phyloP scores from a whole-genome alignment of 2,888 invertebrate species.

The Girardia tigrina region DNA sequence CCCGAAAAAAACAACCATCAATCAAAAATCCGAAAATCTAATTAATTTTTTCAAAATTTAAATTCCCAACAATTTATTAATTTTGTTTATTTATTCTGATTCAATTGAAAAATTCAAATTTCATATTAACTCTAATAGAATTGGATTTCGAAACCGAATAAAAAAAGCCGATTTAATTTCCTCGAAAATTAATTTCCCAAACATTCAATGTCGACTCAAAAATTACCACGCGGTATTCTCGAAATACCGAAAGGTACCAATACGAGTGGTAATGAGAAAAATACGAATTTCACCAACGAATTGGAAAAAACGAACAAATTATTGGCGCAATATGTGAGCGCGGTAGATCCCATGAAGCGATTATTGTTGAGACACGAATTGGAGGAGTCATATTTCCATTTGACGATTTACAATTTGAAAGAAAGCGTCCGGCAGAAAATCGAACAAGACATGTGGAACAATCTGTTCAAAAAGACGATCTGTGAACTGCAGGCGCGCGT shows the following conservation, averaged over 20 bases:
- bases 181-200: too few species aligned
- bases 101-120: too few species aligned
- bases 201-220: background rate
- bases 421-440: conserved; percentile 57
- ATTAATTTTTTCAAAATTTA: too few species aligned
- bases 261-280: background rate
- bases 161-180: too few species aligned
- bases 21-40: too few species aligned
- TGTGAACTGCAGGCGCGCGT: conserved; percentile 63
- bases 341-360: background rate
- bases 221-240: background rate
- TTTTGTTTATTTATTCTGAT: too few species aligned
- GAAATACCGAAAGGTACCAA: conserved; percentile 5
- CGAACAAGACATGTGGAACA: conserved; percentile 75
- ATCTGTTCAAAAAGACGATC: conserved; percentile 74
- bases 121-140: too few species aligned
- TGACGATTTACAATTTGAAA: background rate
- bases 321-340: background rate
- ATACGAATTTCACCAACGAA: background rate
- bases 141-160: too few species aligned
- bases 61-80: too few species aligned
- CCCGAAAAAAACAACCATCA: too few species aligned
- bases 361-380: background rate
- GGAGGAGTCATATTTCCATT: conserved; percentile 6
- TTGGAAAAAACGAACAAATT: conserved; percentile 1